A percentile compares a stretch with the other conserved stretches of the same genome.
Conservation (phyloP, 2,113 vertebrate species). For the Varanus salvator region DNA sequence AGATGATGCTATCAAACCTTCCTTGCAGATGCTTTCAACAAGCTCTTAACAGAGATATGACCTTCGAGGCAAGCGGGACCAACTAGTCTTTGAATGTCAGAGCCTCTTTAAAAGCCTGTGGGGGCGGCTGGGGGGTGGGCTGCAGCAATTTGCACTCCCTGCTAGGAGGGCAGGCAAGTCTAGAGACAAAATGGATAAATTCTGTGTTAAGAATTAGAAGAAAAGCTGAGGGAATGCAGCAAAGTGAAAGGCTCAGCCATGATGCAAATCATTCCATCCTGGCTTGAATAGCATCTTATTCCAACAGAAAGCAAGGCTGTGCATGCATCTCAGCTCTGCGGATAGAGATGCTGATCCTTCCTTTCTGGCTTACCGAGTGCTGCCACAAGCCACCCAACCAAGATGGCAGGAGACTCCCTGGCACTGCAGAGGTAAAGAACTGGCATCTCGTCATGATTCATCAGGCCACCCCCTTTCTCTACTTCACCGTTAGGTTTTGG, state of each 20-base stretch:
- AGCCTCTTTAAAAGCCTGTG: neutral
- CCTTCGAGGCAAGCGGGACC: neutral
- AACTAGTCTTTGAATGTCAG: neutral
- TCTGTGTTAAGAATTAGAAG: neutral
- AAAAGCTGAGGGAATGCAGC: neutral
- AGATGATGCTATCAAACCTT: conserved; percentile 20
- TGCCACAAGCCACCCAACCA: neutral
- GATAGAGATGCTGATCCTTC: neutral
- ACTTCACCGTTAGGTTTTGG: neutral
- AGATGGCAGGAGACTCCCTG: neutral
- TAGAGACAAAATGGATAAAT: neutral
- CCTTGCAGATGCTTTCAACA: neutral
- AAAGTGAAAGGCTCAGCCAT: neutral
- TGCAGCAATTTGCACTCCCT: neutral
- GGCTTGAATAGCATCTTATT: neutral
- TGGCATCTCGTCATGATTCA: neutral
- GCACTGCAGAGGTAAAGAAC: neutral
- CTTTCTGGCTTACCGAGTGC: neutral
- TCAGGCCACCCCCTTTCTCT: neutral
- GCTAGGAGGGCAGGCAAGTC: neutral
- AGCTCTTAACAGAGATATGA: neutral
- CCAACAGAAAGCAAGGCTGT: neutral
- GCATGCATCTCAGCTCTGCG: neutral
- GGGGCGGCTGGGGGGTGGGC: neutral
- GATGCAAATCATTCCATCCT: neutral